Conservation (phyloP, 1,140 invertebrate genomes). For the Drosophila paulistorum region DNA sequence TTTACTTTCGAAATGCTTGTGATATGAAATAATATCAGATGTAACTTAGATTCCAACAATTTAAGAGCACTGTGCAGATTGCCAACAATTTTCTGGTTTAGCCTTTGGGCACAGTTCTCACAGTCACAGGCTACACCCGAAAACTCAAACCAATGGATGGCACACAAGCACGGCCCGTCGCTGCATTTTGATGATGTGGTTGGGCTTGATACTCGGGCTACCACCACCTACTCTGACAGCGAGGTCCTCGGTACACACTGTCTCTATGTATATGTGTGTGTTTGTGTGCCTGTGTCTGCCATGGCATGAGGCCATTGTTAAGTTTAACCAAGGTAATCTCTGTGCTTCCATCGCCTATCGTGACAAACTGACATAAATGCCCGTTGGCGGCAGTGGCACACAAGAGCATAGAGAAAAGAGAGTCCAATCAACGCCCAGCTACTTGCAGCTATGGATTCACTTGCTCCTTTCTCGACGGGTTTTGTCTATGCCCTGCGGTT, state of each 20-base stretch:
- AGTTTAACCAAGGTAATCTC: conserved; percentile 82
- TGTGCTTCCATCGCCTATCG: conserved; percentile 79
- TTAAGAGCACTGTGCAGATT: conserved; percentile 28
- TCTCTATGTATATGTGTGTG: conserved; percentile 7
- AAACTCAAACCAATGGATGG: conserved; percentile 4
- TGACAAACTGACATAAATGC: conserved; percentile 81
- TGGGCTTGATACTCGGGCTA: conserved; percentile 27
- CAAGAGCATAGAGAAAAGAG: conserved; percentile 43
- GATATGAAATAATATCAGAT: too few relatives aligned
- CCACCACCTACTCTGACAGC: conserved; percentile 14
- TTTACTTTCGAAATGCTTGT: too few relatives aligned
- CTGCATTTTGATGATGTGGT: conserved; percentile 76
- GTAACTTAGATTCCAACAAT: too few relatives aligned
- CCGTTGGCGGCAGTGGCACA: conserved; percentile 61
- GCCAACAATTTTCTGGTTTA: conserved; percentile 47
- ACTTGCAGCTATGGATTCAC: conserved; percentile 61
- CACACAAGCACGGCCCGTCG: conserved; percentile 45
- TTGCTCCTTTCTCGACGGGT: conserved; percentile 25
- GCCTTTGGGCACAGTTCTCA: conserved; percentile 57
- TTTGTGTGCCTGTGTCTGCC: conserved; percentile 52
- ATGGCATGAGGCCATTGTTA: conserved; percentile 73
- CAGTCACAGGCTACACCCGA: conserved; percentile 35
- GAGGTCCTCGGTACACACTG: background rate
- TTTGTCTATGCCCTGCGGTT: conserved; percentile 66
- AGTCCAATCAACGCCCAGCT: conserved; percentile 80